Evolutionary conservation across 2,797 vertebrate genomes (phyloP).

Genomic region (Lutjanus argentimaculatus): DNA sequence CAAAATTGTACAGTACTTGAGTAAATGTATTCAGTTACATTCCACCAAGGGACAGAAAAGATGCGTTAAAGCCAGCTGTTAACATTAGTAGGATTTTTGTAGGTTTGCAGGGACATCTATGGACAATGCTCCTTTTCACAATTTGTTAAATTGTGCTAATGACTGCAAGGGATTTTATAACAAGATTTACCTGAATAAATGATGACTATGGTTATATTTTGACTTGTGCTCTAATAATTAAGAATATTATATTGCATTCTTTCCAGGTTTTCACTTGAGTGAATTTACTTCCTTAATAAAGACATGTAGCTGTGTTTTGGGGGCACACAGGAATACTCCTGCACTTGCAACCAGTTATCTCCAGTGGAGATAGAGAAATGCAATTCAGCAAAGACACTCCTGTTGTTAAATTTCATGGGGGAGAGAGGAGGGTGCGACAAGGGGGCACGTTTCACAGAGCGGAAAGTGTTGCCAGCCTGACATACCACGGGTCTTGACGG

Average conservation of each 20-base stretch:
- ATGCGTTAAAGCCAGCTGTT: neutral
- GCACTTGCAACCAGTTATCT: conserved; percentile 33
- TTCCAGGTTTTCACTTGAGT: neutral
- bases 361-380: conserved; percentile 37
- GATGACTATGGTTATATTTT: neutral
- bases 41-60: neutral
- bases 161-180: neutral
- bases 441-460: conserved; percentile 43
- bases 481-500: conserved; percentile 30
- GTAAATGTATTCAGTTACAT: neutral
- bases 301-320: neutral
- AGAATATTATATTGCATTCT: neutral
- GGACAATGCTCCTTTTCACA: neutral
- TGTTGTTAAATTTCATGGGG: conserved; percentile 51
- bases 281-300: neutral
- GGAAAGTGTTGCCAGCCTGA: neutral
- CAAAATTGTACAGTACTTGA: too few relatives aligned
- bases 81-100: neutral
- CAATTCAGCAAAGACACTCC: conserved; percentile 58
- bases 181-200: neutral
- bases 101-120: neutral
- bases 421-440: conserved; percentile 7
- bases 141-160: neutral
- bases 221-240: neutral
- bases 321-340: too few relatives aligned